These are phyloP conservation scores for Ceramica pisi DNA, from an alignment of 2,888 invertebrate genomes.

Conservation along the genomic window DNA sequence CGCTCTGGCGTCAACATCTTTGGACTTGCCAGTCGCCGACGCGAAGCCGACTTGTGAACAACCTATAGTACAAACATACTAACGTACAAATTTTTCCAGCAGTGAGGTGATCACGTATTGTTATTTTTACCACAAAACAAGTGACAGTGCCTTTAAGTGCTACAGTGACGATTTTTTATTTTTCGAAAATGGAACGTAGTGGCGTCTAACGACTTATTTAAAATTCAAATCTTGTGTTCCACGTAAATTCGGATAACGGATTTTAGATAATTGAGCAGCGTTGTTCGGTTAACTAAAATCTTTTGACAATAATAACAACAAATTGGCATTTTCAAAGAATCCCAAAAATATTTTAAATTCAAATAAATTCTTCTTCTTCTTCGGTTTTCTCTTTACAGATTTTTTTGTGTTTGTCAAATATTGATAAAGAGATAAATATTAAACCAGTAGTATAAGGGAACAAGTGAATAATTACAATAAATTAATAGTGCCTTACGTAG, in stretches of 20 bases:
- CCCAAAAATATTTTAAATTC: conserved; percentile 66
- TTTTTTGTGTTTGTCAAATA: conserved; percentile 71
- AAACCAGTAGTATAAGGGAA: conserved; percentile 80
- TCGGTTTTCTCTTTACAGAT: conserved; percentile 88
- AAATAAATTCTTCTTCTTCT: conserved; percentile 84
- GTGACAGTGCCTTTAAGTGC: conserved; percentile 86
- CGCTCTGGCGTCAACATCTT: conserved; percentile 86
- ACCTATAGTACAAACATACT: conserved; percentile 87
- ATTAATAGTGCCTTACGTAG: conserved; percentile 87
- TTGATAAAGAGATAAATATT: conserved; percentile 69
- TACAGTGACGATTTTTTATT: conserved; percentile 74
- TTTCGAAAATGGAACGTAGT: conserved; percentile 78
- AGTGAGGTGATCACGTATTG: conserved; percentile 85
- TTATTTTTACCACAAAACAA: conserved; percentile 71
- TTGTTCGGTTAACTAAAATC: conserved; percentile 84
- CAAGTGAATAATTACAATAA: conserved; percentile 83
- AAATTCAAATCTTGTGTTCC: conserved; percentile 74
- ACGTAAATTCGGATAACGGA: conserved; percentile 77
- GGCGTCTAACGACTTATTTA: conserved; percentile 71
- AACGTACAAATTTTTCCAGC: conserved; percentile 87
- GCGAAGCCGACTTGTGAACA: conserved; percentile 86
- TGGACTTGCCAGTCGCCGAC: conserved; percentile 79
- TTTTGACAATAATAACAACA: conserved; percentile 52
- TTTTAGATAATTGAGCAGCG: conserved; percentile 84
- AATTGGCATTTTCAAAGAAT: conserved; percentile 71